These are phyloP conservation scores for Andrena fulva DNA, from an alignment of 2,888 invertebrate genomes.

Conservation along the genomic window DNA sequence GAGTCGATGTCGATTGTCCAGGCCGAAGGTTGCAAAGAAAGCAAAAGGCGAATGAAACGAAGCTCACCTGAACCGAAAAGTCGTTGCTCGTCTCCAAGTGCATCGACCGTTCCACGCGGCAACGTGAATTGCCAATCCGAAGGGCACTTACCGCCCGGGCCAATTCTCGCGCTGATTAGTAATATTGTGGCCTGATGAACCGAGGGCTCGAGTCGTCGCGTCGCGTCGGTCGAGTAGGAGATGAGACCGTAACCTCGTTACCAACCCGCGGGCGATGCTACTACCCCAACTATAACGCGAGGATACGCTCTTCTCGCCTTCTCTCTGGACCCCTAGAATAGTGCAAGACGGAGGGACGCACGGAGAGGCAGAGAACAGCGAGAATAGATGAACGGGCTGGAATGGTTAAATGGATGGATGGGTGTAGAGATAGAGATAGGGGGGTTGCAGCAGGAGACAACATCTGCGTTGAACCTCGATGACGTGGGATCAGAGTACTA, in stretches of 20 bases:
- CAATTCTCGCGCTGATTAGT: constrained; percentile 83
- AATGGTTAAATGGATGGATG: constrained; percentile 39
- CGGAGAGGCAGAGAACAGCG: constrained; percentile 9
- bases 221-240: constrained; percentile 77
- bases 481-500: constrained; percentile 69
- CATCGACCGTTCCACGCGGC: constrained; percentile 63
- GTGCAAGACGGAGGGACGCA: constrained; percentile 9
- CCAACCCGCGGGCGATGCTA: constrained; percentile 77
- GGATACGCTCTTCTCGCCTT: constrained; percentile 38
- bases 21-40: background rate
- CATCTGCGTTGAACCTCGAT: constrained; percentile 34
- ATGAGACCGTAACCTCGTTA: constrained; percentile 84
- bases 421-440: constrained; percentile 28
- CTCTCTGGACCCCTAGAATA: constrained; percentile 19
- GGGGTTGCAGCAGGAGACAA: background rate
- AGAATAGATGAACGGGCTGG: constrained; percentile 28
- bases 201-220: constrained; percentile 75
- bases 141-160: constrained; percentile 79
- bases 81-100: background rate
- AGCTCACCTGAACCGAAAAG: background rate
- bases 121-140: constrained; percentile 82
- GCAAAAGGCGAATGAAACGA: background rate
- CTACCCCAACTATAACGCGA: constrained; percentile 76
- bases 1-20: background rate
- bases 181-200: constrained; percentile 84